Conservation (phyloP, 2,113 vertebrate species). For the Ictalurus punctatus region DNA sequence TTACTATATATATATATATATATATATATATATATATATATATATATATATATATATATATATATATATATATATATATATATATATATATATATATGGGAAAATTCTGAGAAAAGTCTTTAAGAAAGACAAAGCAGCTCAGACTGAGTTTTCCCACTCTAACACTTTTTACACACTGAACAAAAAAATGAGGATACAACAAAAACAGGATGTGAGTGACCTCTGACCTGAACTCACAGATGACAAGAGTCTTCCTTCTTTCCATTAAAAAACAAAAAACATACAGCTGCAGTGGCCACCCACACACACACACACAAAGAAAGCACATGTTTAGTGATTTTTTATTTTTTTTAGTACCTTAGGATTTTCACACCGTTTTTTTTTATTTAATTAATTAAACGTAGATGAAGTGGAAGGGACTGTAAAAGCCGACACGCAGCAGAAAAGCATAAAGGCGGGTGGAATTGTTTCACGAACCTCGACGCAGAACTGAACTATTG, state of each 20-base stretch:
- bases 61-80: too few species aligned
- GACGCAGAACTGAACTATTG: not conserved
- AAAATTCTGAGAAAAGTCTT: not conserved
- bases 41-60: not conserved
- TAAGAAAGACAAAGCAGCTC: not conserved
- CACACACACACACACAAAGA: not conserved
- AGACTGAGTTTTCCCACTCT: not conserved
- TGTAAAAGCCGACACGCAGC: not conserved
- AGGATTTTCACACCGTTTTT: not conserved
- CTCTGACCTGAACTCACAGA: not conserved
- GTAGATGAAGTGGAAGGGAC: not conserved
- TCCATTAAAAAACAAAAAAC: not conserved
- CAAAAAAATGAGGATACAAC: not conserved
- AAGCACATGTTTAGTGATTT: not conserved
- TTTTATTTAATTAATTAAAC: too few species aligned
- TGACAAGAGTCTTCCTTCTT: not conserved
- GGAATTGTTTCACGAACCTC: not conserved
- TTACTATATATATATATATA: not conserved
- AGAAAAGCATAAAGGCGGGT: conserved; percentile 13
- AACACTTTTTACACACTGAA: not conserved
- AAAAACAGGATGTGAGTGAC: conserved; percentile 9
- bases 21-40: not conserved
- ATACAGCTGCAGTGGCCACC: not conserved
- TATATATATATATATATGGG: too few species aligned
- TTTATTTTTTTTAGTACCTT: conserved; percentile 16